Percentiles rank a stretch among this genome's conserved stretches.
Conservation (phyloP, 2,797 vertebrate species). For the Rallus crepitans region DNA sequence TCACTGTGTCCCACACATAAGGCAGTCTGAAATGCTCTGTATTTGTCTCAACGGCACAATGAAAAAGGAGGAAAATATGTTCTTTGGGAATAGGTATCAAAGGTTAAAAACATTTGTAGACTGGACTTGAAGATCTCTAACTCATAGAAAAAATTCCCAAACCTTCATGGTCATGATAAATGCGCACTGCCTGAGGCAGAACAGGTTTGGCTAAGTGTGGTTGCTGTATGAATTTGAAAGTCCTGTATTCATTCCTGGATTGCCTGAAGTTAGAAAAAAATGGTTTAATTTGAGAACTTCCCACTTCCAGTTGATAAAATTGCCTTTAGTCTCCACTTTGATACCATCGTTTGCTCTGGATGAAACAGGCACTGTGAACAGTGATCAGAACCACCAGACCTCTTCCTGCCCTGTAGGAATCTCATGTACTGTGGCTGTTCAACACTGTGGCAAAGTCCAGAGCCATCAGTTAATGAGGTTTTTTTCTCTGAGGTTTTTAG, state of each 20-base stretch:
- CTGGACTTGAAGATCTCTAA: not conserved
- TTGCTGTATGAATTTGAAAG: not conserved
- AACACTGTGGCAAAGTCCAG: not conserved
- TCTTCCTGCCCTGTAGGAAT: not conserved
- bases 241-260: not conserved
- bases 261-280: not conserved
- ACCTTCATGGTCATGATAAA: not conserved
- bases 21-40: not conserved
- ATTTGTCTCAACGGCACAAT: conserved; percentile 4
- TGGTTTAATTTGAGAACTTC: not conserved
- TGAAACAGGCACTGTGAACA: not conserved
- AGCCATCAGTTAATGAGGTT: not conserved
- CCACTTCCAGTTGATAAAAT: not conserved
- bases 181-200: not conserved
- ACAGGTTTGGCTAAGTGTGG: not conserved
- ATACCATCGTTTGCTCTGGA: not conserved
- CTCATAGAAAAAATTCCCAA: not conserved
- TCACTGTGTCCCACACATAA: not conserved
- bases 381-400: not conserved
- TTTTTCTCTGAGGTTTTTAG: not conserved
- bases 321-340: not conserved
- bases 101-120: not conserved
- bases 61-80: not conserved
- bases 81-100: not conserved
- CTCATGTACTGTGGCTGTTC: not conserved